Percentiles rank a stretch among this genome's conserved stretches.
phyloP scores from a whole-genome alignment of 2,888 invertebrate genomes.

The Lasioglossum calceatum region DNA sequence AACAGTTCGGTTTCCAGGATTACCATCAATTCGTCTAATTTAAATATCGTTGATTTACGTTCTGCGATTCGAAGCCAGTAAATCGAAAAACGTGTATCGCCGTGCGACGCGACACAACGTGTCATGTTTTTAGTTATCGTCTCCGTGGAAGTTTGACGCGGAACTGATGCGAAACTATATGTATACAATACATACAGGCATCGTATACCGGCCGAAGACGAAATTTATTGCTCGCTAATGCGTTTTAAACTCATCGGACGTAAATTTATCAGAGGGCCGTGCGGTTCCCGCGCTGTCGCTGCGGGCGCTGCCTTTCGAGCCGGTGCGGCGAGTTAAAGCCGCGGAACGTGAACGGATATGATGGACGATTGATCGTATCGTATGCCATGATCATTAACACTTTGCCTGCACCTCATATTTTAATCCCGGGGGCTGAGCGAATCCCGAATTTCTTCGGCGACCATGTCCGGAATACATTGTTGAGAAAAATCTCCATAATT shows the following conservation, averaged over 20 bases:
- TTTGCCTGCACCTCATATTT: conserved; percentile 4
- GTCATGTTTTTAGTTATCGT: background rate
- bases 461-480: background rate
- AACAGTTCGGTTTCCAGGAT: background rate
- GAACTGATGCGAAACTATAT: background rate
- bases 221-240: conserved; percentile 60
- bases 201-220: conserved; percentile 19
- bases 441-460: background rate
- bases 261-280: conserved; percentile 59
- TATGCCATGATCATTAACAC: conserved; percentile 31
- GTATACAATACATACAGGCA: background rate
- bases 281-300: conserved; percentile 64
- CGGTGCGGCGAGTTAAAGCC: conserved; percentile 24
- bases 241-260: conserved; percentile 63
- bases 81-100: background rate
- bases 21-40: background rate
- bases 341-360: conserved; percentile 30
- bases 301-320: conserved; percentile 46
- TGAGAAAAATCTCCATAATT: background rate
- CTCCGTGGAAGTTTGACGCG: background rate
- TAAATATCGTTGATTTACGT: background rate
- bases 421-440: background rate
- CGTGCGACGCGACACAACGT: background rate
- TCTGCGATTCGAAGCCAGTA: too few species aligned
- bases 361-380: conserved; percentile 53